Evolutionary conservation across 2,888 invertebrate species (phyloP).

Genomic region (Frankliniella fusca): DNA sequence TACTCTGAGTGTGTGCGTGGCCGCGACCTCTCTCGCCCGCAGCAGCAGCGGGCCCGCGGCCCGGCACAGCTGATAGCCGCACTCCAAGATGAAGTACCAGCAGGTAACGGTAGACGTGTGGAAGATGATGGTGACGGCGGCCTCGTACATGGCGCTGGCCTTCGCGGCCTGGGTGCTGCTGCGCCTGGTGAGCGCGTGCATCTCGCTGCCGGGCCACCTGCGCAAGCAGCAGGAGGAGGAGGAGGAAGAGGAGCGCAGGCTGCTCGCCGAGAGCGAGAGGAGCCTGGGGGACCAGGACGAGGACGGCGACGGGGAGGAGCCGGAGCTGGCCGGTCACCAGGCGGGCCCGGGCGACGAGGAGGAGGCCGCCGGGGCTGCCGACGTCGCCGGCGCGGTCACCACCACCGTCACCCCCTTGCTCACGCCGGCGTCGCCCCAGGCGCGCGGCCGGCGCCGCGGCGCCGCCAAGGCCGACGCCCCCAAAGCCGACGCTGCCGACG

Average conservation of each 20-base stretch:
- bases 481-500: neutral
- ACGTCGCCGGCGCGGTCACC: neutral
- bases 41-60: too few relatives aligned
- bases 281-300: constrained; percentile 45
- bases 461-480: neutral
- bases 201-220: constrained; percentile 60
- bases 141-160: constrained; percentile 59
- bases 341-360: constrained; percentile 48
- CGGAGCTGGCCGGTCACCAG: constrained; percentile 27
- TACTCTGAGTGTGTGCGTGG: too few relatives aligned
- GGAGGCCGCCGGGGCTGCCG: constrained; percentile 39
- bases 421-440: neutral
- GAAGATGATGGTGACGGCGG: constrained; percentile 61
- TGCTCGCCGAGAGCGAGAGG: constrained; percentile 42
- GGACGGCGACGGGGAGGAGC: constrained; percentile 40
- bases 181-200: constrained; percentile 60
- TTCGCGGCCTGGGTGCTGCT: constrained; percentile 62
- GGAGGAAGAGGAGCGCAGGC: constrained; percentile 44
- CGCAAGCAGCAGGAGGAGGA: constrained; percentile 54
- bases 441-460: neutral
- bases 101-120: constrained; percentile 64
- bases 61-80: too few relatives aligned
- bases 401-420: neutral
- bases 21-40: too few relatives aligned
- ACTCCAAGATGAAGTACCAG: constrained; percentile 61